These are phyloP conservation scores for Oophaga sylvatica DNA, from an alignment of 2,797 vertebrate genomes.

Conservation along the genomic window DNA sequence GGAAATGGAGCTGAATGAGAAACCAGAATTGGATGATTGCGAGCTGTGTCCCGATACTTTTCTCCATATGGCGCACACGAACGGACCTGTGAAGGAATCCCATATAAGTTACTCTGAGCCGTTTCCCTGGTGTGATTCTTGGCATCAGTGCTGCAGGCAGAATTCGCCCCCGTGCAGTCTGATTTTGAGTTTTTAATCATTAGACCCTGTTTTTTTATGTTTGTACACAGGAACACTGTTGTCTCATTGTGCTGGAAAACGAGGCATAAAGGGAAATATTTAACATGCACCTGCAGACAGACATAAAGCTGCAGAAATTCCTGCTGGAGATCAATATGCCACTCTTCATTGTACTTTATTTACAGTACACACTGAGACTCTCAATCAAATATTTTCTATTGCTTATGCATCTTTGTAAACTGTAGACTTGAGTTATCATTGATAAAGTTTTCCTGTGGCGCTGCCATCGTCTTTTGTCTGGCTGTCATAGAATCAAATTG, in stretches of 20 bases:
- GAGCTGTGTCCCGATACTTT: too few relatives aligned
- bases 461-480: slow-evolving; percentile 71
- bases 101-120: neutral
- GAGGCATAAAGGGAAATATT: slow-evolving; percentile 62
- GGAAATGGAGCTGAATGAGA: too few relatives aligned
- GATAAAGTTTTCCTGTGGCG: slow-evolving; percentile 76
- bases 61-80: too few relatives aligned
- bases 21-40: too few relatives aligned
- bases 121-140: neutral
- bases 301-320: slow-evolving; percentile 67
- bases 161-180: neutral
- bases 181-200: slow-evolving; percentile 2
- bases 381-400: too few relatives aligned
- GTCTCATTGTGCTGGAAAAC: slow-evolving; percentile 44
- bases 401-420: too few relatives aligned
- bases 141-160: neutral
- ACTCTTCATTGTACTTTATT: slow-evolving; percentile 66
- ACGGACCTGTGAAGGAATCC: neutral
- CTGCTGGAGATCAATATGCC: slow-evolving; percentile 67
- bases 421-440: slow-evolving; percentile 69
- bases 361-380: too few relatives aligned
- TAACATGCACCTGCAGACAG: slow-evolving; percentile 66
- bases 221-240: slow-evolving; percentile 19
- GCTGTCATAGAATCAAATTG: slow-evolving; percentile 72
- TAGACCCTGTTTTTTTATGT: slow-evolving; percentile 3